phyloP scores from a whole-genome alignment of 2,113 vertebrate species.

The Dicaeum eximium region DNA sequence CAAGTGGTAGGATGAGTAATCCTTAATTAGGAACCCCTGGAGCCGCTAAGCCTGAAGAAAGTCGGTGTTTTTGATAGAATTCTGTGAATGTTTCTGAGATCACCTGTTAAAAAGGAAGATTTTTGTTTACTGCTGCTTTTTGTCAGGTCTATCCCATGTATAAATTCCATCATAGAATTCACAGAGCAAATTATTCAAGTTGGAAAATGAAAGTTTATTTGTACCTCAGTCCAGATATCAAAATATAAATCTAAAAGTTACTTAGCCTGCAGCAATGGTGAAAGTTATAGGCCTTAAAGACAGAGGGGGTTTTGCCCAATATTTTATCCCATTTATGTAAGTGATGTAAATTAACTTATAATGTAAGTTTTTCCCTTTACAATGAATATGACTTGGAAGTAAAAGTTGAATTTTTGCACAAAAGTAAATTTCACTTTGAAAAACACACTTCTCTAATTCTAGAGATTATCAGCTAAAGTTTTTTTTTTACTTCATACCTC shows the following conservation, averaged over 20 bases:
- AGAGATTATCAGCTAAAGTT: not conserved
- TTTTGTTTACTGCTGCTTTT: not conserved
- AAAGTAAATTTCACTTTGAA: not conserved
- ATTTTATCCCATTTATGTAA: not conserved
- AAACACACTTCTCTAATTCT: not conserved
- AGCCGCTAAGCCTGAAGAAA: not conserved
- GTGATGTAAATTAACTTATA: not conserved
- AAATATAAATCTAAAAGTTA: not conserved
- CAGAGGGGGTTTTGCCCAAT: fast-evolving
- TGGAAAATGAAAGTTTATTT: not conserved
- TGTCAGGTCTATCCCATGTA: not conserved
- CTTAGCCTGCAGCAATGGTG: not conserved
- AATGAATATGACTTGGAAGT: not conserved
- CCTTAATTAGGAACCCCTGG: not conserved
- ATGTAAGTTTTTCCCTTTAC: not conserved
- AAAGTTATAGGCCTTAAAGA: not conserved
- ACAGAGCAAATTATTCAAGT: not conserved
- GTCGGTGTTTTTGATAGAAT: not conserved
- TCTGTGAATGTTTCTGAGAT: not conserved
- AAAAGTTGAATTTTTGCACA: not conserved
- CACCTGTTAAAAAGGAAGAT: not conserved
- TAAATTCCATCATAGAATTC: not conserved
- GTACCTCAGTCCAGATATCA: not conserved
- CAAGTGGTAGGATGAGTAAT: not conserved
- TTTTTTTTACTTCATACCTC: not conserved